A percentile compares a stretch with the other conserved stretches of the same genome.
phyloP scores from a whole-genome alignment of 2,113 vertebrate genomes.

The Pelecanoides urinatrix region DNA sequence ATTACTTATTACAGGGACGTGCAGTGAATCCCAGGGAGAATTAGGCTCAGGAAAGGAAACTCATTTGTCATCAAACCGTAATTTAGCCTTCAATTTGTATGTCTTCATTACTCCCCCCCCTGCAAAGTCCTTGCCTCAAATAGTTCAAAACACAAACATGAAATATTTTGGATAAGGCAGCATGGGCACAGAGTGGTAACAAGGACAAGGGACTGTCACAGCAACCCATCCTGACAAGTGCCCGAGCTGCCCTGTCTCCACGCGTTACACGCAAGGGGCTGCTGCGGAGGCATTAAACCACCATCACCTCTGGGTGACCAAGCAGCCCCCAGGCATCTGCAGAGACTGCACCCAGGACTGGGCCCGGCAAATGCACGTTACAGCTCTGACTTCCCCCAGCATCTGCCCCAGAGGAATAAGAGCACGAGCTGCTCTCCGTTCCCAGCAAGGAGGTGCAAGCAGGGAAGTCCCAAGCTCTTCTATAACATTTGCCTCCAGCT shows the following conservation, averaged over 20 bases:
- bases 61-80: not conserved
- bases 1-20: not conserved
- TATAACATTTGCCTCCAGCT: not conserved
- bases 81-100: not conserved
- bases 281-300: not conserved
- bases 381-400: not conserved
- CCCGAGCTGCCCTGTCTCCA: accelerated
- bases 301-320: not conserved
- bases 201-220: not conserved
- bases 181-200: not conserved
- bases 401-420: not conserved
- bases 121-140: not conserved
- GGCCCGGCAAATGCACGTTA: not conserved
- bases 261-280: accelerated
- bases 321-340: not conserved
- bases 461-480: not conserved
- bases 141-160: not conserved
- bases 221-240: not conserved
- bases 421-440: not conserved
- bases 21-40: not conserved
- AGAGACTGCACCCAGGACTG: not conserved
- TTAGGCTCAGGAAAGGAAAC: not conserved
- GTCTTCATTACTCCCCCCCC: not conserved
- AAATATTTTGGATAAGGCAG: not conserved
- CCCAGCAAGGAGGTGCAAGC: not conserved